Evolutionary conservation across 2,888 invertebrate genomes (phyloP).

Genomic region (Chirona hameri): DNA sequence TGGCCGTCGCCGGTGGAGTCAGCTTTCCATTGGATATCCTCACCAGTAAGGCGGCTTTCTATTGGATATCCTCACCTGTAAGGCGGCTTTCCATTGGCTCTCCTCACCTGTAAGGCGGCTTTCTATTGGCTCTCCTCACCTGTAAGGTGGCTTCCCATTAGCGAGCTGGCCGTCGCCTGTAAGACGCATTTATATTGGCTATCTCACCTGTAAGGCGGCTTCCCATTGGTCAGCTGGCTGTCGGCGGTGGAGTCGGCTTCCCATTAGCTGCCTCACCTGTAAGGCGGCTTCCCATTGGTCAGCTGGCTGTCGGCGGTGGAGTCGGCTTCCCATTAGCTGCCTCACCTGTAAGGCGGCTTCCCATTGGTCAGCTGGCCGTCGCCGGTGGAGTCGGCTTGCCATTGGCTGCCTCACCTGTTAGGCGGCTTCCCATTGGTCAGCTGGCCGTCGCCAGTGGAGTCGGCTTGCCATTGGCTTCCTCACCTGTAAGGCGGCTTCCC

Average conservation of each 20-base stretch:
- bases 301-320: neutral
- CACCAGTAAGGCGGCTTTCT: slow-evolving; percentile 47
- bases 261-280: neutral
- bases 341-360: neutral
- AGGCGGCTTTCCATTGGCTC: neutral
- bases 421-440: neutral
- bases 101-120: neutral
- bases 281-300: neutral
- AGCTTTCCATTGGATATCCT: no score
- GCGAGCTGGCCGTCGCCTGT: slow-evolving; percentile 36
- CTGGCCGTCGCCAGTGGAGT: neutral
- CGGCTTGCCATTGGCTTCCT: no score
- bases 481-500: neutral
- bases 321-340: no score
- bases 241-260: slow-evolving; percentile 33
- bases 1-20: neutral
- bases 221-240: slow-evolving; percentile 43
- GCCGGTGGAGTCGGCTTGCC: no score
- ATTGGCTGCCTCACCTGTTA: neutral
- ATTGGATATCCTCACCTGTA: neutral
- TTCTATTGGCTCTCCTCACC: slow-evolving; percentile 32
- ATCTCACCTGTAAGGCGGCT: slow-evolving; percentile 48
- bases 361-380: no score
- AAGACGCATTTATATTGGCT: no score
- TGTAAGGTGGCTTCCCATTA: slow-evolving; percentile 50